These are phyloP conservation scores for Cyanoramphus novaezelandiae DNA, from an alignment of 2,113 vertebrate species.

Conservation along the genomic window DNA sequence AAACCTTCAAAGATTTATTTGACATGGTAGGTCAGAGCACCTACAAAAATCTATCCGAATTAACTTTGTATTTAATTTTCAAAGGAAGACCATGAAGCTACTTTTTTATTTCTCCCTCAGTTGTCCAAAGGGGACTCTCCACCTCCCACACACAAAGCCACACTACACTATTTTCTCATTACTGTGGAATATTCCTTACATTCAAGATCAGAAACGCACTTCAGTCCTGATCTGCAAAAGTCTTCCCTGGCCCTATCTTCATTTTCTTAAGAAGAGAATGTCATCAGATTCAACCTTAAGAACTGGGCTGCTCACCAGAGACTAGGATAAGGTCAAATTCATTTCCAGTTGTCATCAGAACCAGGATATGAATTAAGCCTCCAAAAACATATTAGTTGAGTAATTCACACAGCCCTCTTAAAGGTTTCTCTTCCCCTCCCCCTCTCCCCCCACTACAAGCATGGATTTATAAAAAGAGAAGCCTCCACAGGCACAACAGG, in stretches of 20 bases:
- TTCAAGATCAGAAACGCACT: neutral
- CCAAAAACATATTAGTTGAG: conserved; percentile 8
- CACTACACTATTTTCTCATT: neutral
- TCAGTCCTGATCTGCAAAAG: neutral
- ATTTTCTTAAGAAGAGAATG: neutral
- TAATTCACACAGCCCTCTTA: conserved; percentile 1
- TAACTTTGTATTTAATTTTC: neutral
- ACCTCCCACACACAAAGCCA: neutral
- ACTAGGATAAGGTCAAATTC: conserved; percentile 45
- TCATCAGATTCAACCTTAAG: neutral
- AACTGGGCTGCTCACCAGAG: neutral
- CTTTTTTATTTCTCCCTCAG: neutral
- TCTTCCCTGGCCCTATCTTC: neutral
- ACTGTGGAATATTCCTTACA: neutral
- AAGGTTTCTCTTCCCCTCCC: neutral
- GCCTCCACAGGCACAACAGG: conserved; percentile 42
- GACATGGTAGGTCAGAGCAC: neutral
- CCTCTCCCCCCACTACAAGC: neutral
- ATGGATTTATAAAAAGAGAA: conserved; percentile 36
- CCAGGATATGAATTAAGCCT: conserved; percentile 52
- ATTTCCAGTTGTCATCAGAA: conserved; percentile 55
- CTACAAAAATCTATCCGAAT: neutral
- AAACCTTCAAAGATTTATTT: neutral
- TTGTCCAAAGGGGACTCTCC: neutral
- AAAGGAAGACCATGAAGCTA: neutral